Conservation (phyloP, 1,140 invertebrate species). For the Rhizoglyphus robini region DNA sequence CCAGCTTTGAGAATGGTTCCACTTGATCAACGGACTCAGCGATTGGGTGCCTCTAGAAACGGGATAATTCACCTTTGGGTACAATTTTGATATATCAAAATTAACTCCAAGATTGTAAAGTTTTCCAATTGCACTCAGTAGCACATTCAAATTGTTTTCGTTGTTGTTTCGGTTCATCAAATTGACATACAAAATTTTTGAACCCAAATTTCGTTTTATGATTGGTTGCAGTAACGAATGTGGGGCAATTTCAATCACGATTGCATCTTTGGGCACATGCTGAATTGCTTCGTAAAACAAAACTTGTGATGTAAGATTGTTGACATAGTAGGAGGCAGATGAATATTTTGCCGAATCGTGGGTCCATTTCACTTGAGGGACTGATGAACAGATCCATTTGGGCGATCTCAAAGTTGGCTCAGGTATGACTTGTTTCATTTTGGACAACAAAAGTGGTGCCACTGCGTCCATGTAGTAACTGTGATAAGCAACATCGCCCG, state of each 20-base stretch:
- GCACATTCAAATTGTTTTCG: neutral
- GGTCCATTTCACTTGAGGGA: slow-evolving; percentile 64
- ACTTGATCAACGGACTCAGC: slow-evolving; percentile 37
- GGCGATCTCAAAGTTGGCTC: slow-evolving; percentile 56
- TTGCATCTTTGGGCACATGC: slow-evolving; percentile 62
- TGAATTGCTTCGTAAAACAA: slow-evolving; percentile 53
- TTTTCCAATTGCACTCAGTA: slow-evolving; percentile 30
- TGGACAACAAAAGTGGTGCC: slow-evolving; percentile 54
- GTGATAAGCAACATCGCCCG: slow-evolving; percentile 81
- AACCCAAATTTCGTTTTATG: slow-evolving; percentile 53
- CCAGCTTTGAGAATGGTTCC: slow-evolving; percentile 38
- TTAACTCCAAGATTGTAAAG: slow-evolving; percentile 38
- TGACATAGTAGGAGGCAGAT: slow-evolving; percentile 82
- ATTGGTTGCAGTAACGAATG: slow-evolving; percentile 75
- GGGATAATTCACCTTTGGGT: slow-evolving; percentile 34
- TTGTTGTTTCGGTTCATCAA: slow-evolving; percentile 44
- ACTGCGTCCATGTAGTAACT: slow-evolving; percentile 76
- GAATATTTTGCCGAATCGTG: slow-evolving; percentile 58
- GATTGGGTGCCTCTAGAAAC: slow-evolving; percentile 39
- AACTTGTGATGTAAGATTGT: slow-evolving; percentile 81
- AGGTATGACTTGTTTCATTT: slow-evolving; percentile 45
- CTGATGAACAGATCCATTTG: slow-evolving; percentile 71
- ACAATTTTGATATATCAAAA: slow-evolving; percentile 34
- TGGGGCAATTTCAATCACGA: slow-evolving; percentile 48
- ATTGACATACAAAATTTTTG: slow-evolving; percentile 48